Evolutionary conservation across 2,113 vertebrate species (phyloP), one percentile per base, ranked within the genome.

Genomic region (Hippocampus abdominalis): DNA sequence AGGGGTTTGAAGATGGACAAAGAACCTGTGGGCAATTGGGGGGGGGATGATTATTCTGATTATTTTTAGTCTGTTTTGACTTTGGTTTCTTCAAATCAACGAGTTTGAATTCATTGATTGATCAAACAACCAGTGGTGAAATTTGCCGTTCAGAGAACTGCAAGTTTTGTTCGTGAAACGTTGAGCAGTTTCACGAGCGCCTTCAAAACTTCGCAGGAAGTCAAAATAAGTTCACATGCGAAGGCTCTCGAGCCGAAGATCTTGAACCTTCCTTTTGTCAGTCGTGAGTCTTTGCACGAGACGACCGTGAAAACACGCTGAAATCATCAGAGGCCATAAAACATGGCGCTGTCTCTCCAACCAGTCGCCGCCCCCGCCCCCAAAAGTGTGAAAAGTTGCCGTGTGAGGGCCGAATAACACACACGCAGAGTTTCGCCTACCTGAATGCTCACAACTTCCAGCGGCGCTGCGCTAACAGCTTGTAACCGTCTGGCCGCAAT

Each of bases 1-100:
- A 98, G 84, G 2, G 93, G 78, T 81, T 96, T 92, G 75, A 95
- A 92, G 12, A 97, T 92, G 57, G 96, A 95, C 48, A 99, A 90
- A 0, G 95, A 95, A 2, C 97, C 97, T 99, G 76, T 11, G 27
- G 51, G 61, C 72, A 84, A 77, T 68, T 44, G 21, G 69, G 70
- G 25, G 21, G 69, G 70, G 25, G 23, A 16, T 65, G 53, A 54
- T 60, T 72, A 36, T 76, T 64, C 63, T 74, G 44, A 18, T 8
- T 18, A 36, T 36, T 36, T 36, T 36, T 36, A 0, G 32, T 36
- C 32, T 5, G 5, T 36, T 36, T 36, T 36, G 32, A 36, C 32
- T 36, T 36, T 36, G 5, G 32, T 36, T 36, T 6, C 32, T 7
- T 36, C 5, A 36, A 36, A 36, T 36, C 32, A 36, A 7, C 4